phyloP scores from a whole-genome alignment of 2,113 vertebrate genomes.

The Egretta garzetta region DNA sequence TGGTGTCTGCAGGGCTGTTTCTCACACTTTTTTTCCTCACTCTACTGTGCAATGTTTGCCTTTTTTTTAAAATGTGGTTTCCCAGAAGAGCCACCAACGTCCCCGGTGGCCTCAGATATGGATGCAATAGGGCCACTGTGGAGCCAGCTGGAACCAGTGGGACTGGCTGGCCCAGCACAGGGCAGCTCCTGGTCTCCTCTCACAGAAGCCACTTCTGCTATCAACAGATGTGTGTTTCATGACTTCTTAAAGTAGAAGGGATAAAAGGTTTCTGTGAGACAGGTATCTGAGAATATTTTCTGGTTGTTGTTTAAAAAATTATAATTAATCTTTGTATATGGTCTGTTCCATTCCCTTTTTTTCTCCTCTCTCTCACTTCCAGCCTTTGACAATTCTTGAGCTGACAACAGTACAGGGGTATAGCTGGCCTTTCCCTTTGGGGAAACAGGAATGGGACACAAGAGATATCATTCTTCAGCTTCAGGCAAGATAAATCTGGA shows the following conservation, averaged over 20 bases:
- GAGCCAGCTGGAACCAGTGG: not conserved
- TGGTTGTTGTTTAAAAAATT: not conserved
- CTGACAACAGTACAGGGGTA: not conserved
- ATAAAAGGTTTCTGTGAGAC: not conserved
- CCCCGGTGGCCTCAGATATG: not conserved
- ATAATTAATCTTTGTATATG: not conserved
- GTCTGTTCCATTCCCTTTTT: not conserved
- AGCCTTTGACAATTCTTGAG: not conserved
- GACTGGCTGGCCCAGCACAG: not conserved
- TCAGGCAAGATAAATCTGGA: not conserved
- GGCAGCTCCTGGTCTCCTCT: not conserved
- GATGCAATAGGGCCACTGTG: not conserved
- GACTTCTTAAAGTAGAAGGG: not conserved
- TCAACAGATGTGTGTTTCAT: not conserved
- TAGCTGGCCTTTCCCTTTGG: not conserved
- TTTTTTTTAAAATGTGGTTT: not conserved
- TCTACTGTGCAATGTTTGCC: not conserved
- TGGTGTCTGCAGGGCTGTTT: not conserved
- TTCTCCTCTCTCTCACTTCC: not conserved
- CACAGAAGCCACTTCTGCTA: not conserved
- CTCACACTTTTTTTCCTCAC: not conserved
- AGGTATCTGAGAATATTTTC: not conserved
- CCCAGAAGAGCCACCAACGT: no score
- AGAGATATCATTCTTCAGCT: not conserved
- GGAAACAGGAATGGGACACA: not conserved